phyloP scores from a whole-genome alignment of 30 jellyfish, hydroid and myxozoan species.

The Mastigias papua region DNA sequence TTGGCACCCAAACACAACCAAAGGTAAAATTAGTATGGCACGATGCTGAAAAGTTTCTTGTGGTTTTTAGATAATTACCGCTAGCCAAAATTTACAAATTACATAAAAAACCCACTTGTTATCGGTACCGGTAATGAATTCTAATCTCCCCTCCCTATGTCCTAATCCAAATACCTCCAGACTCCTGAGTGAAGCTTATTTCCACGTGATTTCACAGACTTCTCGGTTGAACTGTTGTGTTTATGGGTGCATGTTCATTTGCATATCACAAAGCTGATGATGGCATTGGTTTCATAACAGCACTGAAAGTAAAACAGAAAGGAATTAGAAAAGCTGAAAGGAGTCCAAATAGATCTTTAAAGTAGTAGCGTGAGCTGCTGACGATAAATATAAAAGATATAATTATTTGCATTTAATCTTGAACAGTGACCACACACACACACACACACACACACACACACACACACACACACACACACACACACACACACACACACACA shows the following conservation, averaged over 20 bases:
- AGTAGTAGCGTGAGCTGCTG: too few relatives aligned
- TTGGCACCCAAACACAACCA: too few relatives aligned
- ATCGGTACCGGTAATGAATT: background rate
- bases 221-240: background rate
- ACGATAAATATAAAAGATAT: too few relatives aligned
- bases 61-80: background rate
- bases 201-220: constrained; percentile 10
- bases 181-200: background rate
- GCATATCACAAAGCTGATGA: constrained; percentile 26
- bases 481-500: too few relatives aligned
- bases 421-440: too few relatives aligned
- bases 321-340: background rate
- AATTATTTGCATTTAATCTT: too few relatives aligned
- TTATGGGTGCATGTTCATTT: background rate
- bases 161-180: background rate
- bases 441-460: too few relatives aligned
- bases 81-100: background rate
- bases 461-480: too few relatives aligned
- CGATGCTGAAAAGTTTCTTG: background rate
- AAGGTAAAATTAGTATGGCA: background rate
- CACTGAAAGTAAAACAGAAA: constrained; percentile 7
- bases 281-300: constrained; percentile 29
- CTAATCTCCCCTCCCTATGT: background rate
- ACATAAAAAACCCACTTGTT: background rate
- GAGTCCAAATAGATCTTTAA: too few relatives aligned